Evolutionary conservation across 2,888 invertebrate genomes (phyloP).

Genomic region (Drosophila glabriapex): DNA sequence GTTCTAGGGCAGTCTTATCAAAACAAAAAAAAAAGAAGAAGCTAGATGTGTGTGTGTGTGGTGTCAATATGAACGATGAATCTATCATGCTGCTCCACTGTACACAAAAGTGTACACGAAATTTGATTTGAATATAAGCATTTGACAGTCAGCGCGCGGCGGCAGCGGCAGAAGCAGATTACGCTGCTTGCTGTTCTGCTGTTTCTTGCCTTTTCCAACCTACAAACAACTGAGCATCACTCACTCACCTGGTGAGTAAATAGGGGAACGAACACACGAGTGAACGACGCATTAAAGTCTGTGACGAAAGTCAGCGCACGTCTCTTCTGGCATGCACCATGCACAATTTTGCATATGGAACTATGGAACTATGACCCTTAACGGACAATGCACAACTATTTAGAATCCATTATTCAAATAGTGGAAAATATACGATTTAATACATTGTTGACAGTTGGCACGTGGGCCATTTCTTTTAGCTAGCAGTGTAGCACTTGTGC

Average conservation of each 20-base stretch:
- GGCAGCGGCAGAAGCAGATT: slow-evolving; percentile 51
- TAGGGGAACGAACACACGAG: slow-evolving; percentile 58
- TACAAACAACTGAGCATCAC: slow-evolving; percentile 70
- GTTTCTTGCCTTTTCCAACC: slow-evolving; percentile 65
- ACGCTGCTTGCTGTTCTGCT: slow-evolving; percentile 56
- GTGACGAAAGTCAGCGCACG: slow-evolving; percentile 52
- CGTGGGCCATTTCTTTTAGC: slow-evolving; percentile 51
- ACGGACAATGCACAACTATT: background rate
- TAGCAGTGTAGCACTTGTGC: slow-evolving; percentile 74
- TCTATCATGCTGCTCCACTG: slow-evolving; percentile 50
- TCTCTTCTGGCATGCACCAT: background rate
- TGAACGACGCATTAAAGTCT: slow-evolving; percentile 61
- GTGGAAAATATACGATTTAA: slow-evolving; percentile 1
- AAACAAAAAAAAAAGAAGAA: slow-evolving; percentile 23
- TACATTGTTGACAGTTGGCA: slow-evolving; percentile 26
- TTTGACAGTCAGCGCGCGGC: slow-evolving; percentile 64
- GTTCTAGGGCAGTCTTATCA: slow-evolving; percentile 49
- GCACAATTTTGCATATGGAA: background rate
- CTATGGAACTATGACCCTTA: background rate
- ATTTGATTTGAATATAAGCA: slow-evolving; percentile 72
- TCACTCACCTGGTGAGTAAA: slow-evolving; percentile 76
- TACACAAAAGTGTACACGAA: slow-evolving; percentile 56
- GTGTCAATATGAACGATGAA: slow-evolving; percentile 46
- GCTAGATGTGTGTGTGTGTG: slow-evolving; percentile 29
- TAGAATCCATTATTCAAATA: background rate